Base-by-base conservation (phyloP, 2,113 vertebrate species). In the Labeo catla region DNA sequence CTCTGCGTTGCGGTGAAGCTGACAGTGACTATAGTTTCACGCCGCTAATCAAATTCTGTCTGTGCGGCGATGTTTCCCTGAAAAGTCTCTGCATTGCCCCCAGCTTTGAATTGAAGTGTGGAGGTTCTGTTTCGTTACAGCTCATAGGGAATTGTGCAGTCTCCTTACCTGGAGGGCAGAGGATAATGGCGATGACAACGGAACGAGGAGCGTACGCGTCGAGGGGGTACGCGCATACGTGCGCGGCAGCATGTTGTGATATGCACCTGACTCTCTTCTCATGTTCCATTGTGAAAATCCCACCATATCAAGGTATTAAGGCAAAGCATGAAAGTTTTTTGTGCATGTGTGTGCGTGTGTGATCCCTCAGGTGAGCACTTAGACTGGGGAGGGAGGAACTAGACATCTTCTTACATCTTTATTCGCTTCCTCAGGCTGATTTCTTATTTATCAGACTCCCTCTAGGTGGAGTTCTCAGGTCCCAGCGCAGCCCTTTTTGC, bases 361-460 rank as follows among this genome's bases (percentile, higher is more conserved):
- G 84, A 81, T 81, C 86, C 84, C 86, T 86, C 72, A 86, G 84
- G 84, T 89, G 76, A 84, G 84, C 72, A 52, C 52, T 70, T 86
- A 74, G 61, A 84, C 45, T 66, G 76, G 34, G 54, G 39, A 43
- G 45, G 21, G 76, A 77, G 13, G 63, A 65, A 83, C 68, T 76
- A 65, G 52, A 86, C 82, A 65, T 84, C 77, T 87, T 89, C 89
- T 93, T 91, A 93, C 91, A 93, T 94, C 93, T 94, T 90, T 91
- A 86, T 93, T 94, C 90, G 87, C 91, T 94, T 94, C 91, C 91
- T 93, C 91, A 87, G 91, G 92, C 93, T 94, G 91, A 95, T 94
- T 92, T 93, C 92, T 95, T 95, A 95, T 95, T 95, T 95, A 95
- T 94, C 93, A 93, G 91, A n/a, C 76, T 49, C 86, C 87, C 88